These are phyloP conservation scores for Drosophila histrio DNA, from an alignment of 2,888 invertebrate species.

Conservation along the genomic window DNA sequence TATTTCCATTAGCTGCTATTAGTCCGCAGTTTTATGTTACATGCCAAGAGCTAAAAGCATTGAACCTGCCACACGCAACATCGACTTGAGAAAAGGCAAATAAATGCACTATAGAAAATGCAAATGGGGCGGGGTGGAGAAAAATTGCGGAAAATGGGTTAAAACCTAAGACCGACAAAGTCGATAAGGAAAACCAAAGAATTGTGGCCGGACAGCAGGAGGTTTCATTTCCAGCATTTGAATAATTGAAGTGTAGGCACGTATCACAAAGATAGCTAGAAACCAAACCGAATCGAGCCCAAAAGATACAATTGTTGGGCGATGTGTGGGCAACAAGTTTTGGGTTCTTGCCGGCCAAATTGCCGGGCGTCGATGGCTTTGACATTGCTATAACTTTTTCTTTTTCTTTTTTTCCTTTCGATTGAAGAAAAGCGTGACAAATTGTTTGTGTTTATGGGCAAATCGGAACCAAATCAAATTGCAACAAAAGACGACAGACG, in stretches of 20 bases:
- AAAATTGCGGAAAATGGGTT: constrained; percentile 16
- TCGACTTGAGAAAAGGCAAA: constrained; percentile 14
- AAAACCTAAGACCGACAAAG: constrained; percentile 4
- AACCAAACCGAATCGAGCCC: constrained; percentile 3
- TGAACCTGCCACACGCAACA: constrained; percentile 52
- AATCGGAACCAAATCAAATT: constrained; percentile 33
- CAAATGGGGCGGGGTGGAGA: constrained; percentile 17
- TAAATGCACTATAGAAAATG: constrained; percentile 33
- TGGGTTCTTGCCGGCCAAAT: constrained; percentile 27
- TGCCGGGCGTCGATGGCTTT: constrained; percentile 48
- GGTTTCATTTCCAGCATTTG: constrained; percentile 39
- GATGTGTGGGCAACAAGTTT: constrained; percentile 66
- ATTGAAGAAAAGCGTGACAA: constrained; percentile 62
- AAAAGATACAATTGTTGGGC: constrained; percentile 40
- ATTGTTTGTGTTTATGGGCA: constrained; percentile 47
- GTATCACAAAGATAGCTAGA: constrained; percentile 39
- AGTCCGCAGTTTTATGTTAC: constrained; percentile 63
- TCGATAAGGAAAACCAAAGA: not conserved
- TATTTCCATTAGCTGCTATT: constrained; percentile 65
- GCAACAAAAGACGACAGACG: constrained; percentile 15
- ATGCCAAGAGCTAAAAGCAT: constrained; percentile 37
- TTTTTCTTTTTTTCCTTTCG: not conserved
- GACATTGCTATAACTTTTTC: constrained; percentile 54
- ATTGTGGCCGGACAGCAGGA: constrained; percentile 13
- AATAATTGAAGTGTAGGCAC: constrained; percentile 74